Percentiles rank a stretch among this genome's conserved stretches.
phyloP scores from a whole-genome alignment of 2,888 invertebrate species.

The Nebria brevicollis region DNA sequence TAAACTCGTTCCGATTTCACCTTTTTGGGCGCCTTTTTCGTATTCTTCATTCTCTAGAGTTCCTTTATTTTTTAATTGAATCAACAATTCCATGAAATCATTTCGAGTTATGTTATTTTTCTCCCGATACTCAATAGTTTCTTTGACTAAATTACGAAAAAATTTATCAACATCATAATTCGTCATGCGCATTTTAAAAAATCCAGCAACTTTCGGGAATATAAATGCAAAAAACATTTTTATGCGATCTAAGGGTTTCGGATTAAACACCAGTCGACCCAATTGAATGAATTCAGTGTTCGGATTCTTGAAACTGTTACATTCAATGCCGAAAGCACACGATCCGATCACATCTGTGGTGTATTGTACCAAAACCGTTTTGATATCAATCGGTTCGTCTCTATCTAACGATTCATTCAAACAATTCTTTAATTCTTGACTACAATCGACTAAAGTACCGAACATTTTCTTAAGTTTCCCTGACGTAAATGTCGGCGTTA shows the following conservation, averaged over 20 bases:
- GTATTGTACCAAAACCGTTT: slow-evolving; percentile 23
- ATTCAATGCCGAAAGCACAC: slow-evolving; percentile 43
- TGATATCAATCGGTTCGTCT: slow-evolving; percentile 37
- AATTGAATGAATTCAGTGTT: slow-evolving; percentile 28
- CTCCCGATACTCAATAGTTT: slow-evolving; percentile 60
- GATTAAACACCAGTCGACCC: slow-evolving; percentile 16
- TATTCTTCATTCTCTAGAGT: slow-evolving; percentile 49
- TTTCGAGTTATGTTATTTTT: slow-evolving; percentile 59
- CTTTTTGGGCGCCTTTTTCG: slow-evolving; percentile 13
- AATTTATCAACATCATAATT: slow-evolving; percentile 35
- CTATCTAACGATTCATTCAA: slow-evolving; percentile 53
- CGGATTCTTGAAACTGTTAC: slow-evolving; percentile 42
- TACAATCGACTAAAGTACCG: slow-evolving; percentile 66
- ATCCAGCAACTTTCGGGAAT: slow-evolving; percentile 20
- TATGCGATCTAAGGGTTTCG: slow-evolving; percentile 18
- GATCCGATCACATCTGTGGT: slow-evolving; percentile 40
- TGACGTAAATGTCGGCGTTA: slow-evolving; percentile 72
- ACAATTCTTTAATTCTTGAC: slow-evolving; percentile 63
- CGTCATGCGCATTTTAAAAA: slow-evolving; percentile 36
- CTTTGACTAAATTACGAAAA: slow-evolving; percentile 55
- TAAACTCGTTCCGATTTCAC: slow-evolving; percentile 41
- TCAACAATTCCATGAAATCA: slow-evolving; percentile 65
- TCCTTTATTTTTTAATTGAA: slow-evolving; percentile 60
- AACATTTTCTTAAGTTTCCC: slow-evolving; percentile 72
- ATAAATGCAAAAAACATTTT: slow-evolving; percentile 32